phyloP scores from a whole-genome alignment of 2,113 vertebrate species.

The Channa maculata region DNA sequence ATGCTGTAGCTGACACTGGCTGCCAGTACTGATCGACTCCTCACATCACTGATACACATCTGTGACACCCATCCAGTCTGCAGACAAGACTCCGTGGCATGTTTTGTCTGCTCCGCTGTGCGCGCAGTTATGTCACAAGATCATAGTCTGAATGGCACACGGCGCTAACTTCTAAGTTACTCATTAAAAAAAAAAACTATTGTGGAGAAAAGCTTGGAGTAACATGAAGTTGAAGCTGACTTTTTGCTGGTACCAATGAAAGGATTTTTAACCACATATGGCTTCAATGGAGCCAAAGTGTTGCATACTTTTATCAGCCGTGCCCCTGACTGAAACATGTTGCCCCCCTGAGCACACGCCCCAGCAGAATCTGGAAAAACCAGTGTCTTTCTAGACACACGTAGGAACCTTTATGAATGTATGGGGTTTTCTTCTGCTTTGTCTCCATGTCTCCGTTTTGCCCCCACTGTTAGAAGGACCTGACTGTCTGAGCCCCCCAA shows the following conservation, averaged over 20 bases:
- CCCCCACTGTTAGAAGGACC: background rate
- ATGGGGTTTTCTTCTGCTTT: conserved; percentile 40
- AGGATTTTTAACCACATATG: background rate
- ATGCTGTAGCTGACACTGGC: background rate
- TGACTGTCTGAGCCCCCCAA: background rate
- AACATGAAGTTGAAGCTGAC: background rate
- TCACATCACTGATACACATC: conserved; percentile 23
- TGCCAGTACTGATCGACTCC: background rate
- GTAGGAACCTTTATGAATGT: conserved; percentile 14
- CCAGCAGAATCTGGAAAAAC: conserved; percentile 37
- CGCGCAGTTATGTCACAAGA: conserved; percentile 56
- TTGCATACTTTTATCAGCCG: background rate
- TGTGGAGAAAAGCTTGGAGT: background rate
- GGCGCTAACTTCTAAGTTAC: conserved; percentile 31
- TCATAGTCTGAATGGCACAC: conserved; percentile 1
- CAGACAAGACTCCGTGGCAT: conserved; percentile 56
- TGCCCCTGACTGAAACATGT: background rate
- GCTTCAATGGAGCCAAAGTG: background rate
- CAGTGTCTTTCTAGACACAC: conserved; percentile 3
- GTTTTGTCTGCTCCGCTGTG: conserved; percentile 39
- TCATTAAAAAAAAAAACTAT: background rate
- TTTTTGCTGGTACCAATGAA: background rate
- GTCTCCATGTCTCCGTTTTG: conserved; percentile 17
- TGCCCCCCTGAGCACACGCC: background rate
- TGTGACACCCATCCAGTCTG: conserved; percentile 20